A percentile compares a stretch with the other conserved stretches of the same genome.
These are phyloP conservation scores for Epinotia ramella DNA, from an alignment of 2,888 invertebrate genomes.

Conservation along the genomic window DNA sequence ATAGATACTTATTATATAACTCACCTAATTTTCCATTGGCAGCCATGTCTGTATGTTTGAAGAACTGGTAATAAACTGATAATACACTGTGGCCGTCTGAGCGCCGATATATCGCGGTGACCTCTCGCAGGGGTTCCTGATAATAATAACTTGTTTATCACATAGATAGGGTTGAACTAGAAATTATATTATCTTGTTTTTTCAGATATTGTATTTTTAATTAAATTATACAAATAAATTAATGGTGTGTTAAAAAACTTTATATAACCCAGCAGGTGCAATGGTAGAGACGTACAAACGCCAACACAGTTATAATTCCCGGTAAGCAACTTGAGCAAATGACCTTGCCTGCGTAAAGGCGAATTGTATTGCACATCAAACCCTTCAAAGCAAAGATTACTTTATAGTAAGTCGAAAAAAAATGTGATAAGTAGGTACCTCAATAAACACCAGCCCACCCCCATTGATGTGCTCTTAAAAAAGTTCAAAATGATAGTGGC, in stretches of 20 bases:
- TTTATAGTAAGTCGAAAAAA: not conserved
- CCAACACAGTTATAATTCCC: no score
- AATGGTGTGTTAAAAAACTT: no score
- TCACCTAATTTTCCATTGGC: conserved; percentile 80
- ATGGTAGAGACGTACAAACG: no score
- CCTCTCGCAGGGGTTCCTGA: conserved; percentile 80
- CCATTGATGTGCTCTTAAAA: no score
- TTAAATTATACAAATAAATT: no score
- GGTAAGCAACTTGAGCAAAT: no score
- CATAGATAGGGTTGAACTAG: conserved; percentile 30
- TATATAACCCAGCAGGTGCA: not conserved
- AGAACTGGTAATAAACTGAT: conserved; percentile 61
- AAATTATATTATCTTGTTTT: not conserved
- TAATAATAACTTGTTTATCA: conserved; percentile 57
- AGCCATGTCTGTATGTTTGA: conserved; percentile 68
- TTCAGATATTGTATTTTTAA: no score
- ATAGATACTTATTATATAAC: conserved; percentile 40
- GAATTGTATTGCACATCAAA: no score
- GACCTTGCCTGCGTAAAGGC: no score
- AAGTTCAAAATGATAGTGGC: no score
- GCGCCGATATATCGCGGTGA: conserved; percentile 58
- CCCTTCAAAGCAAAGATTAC: not conserved
- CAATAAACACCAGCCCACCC: not conserved
- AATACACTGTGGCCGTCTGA: conserved; percentile 31
- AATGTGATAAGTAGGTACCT: no score